Conservation (phyloP, 2,113 vertebrate species). For the Mellivora capensis region DNA sequence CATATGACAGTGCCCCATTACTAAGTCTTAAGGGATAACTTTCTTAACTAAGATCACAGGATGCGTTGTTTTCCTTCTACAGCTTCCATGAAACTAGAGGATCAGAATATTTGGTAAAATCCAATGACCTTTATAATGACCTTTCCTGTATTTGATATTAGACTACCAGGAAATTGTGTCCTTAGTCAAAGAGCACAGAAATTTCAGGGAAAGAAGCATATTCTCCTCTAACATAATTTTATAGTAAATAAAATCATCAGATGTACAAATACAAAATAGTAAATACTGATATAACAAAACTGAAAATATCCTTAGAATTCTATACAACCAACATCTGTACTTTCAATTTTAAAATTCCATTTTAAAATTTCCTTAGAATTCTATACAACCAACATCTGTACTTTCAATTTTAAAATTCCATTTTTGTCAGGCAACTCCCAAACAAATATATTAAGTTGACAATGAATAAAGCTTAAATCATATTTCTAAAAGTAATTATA, state of each 20-base stretch:
- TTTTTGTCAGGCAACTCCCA: background rate
- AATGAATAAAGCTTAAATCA: background rate
- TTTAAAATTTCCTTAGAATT: too few species aligned
- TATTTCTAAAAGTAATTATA: slow-evolving; percentile 36
- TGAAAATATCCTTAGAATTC: background rate
- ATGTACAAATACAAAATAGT: background rate
- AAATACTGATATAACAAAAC: background rate
- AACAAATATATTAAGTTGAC: background rate
- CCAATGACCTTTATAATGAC: background rate
- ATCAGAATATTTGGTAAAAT: background rate
- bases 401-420: slow-evolving; percentile 4
- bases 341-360: slow-evolving; percentile 8
- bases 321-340: background rate
- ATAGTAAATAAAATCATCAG: background rate
- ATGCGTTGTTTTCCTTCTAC: background rate
- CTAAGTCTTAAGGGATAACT: background rate
- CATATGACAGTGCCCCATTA: background rate
- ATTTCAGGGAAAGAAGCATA: background rate
- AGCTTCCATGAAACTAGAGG: background rate
- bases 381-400: too few species aligned
- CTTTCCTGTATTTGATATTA: background rate
- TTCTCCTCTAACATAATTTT: slow-evolving; percentile 12
- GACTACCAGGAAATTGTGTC: background rate
- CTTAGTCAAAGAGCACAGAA: background rate
- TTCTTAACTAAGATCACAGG: background rate